Evolutionary conservation across 2,888 invertebrate genomes (phyloP).

Genomic region (Plebejus argus): DNA sequence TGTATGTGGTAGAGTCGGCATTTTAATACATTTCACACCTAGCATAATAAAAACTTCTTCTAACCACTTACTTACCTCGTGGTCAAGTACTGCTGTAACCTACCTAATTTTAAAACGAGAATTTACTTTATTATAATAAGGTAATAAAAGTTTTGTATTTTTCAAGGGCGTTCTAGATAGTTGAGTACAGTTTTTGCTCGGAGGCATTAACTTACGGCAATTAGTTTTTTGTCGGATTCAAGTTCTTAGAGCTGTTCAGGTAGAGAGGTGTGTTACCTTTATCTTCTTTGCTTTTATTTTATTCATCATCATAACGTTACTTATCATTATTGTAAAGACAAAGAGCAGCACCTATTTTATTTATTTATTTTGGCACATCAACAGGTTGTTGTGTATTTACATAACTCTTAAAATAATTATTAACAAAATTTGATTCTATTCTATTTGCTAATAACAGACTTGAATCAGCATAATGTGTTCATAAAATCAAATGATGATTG

Average conservation of each 20-base stretch:
- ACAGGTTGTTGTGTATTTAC: too few species aligned
- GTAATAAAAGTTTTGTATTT: slow-evolving; percentile 8
- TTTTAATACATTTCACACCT: not conserved
- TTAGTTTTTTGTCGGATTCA: slow-evolving; percentile 1
- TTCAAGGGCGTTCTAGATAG: slow-evolving; percentile 14
- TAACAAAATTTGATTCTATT: too few species aligned
- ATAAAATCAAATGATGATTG: not conserved
- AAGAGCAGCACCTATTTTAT: too few species aligned
- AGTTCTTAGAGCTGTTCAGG: slow-evolving; percentile 7
- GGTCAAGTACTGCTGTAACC: not conserved
- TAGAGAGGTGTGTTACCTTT: not conserved
- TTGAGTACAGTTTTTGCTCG: slow-evolving; percentile 4
- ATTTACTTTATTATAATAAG: not conserved
- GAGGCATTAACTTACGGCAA: not conserved
- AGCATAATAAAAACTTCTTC: not conserved
- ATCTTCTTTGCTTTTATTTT: slow-evolving; percentile 2
- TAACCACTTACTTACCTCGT: not conserved
- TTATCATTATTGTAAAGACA: not conserved
- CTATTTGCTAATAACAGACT: too few species aligned
- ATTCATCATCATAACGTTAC: not conserved
- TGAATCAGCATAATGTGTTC: not conserved
- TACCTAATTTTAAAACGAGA: not conserved
- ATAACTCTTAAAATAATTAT: too few species aligned
- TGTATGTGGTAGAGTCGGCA: not conserved
- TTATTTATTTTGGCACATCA: too few species aligned